Conservation (phyloP, 1,140 invertebrate species). For the Belonocnema kinseyi region DNA sequence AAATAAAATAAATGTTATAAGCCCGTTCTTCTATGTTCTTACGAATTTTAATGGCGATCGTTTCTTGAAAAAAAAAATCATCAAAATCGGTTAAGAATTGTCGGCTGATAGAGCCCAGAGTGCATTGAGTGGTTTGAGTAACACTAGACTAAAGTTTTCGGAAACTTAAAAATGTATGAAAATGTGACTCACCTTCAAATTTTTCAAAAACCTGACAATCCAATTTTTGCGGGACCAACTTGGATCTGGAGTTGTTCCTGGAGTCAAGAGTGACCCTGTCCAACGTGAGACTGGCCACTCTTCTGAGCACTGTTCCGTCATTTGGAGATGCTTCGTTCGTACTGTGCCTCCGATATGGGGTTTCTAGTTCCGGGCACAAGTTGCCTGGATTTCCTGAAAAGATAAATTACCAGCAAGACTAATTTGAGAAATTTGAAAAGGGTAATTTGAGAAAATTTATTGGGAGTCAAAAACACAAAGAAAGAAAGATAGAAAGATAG, state of each 20-base stretch:
- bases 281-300: constrained; percentile 88
- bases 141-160: background rate
- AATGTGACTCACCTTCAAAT: constrained; percentile 86
- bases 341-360: constrained; percentile 68
- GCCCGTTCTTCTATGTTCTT: no score
- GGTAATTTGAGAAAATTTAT: no score
- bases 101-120: no score
- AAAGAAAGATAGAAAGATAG: no score
- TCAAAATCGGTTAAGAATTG: no score
- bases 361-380: constrained; percentile 30
- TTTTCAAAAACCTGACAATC: constrained; percentile 90
- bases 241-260: constrained; percentile 73
- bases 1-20: no score
- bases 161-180: constrained; percentile 1
- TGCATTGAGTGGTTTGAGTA: no score
- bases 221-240: constrained; percentile 87
- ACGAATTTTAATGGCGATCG: no score
- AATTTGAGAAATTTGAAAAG: no score
- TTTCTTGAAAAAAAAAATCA: no score
- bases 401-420: background rate
- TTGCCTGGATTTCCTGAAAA: constrained; percentile 22
- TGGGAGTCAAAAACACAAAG: no score
- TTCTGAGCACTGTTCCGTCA: constrained; percentile 85
- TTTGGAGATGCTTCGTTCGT: constrained; percentile 70
- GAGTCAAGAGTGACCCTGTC: constrained; percentile 80